Conservation (phyloP, 2,888 invertebrate species). For the Bedellia somnulentella region DNA sequence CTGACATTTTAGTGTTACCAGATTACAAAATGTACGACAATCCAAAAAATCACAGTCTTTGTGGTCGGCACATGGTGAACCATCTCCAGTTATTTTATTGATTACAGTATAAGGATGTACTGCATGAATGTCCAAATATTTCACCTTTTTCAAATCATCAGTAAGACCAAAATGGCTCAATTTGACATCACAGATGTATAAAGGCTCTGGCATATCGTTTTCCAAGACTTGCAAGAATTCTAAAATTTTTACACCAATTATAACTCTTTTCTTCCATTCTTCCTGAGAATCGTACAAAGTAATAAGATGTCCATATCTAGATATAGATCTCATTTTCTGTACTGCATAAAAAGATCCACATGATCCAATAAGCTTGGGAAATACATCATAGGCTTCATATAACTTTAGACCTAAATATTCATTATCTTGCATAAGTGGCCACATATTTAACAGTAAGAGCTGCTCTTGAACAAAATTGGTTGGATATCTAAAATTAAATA, state of each 20-base stretch:
- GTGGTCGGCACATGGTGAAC: constrained; percentile 52
- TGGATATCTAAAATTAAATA: too few relatives aligned
- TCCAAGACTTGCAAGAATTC: constrained; percentile 64
- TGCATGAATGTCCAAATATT: constrained; percentile 66
- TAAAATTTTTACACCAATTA: constrained; percentile 61
- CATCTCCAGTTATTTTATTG: constrained; percentile 42
- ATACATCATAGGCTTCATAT: constrained; percentile 61
- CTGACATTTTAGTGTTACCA: constrained; percentile 49
- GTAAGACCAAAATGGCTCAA: constrained; percentile 67
- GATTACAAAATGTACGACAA: constrained; percentile 65
- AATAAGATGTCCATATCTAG: constrained; percentile 49
- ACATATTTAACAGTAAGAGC: constrained; percentile 63
- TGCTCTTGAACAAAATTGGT: constrained; percentile 27
- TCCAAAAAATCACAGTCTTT: constrained; percentile 70
- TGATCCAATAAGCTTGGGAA: constrained; percentile 67
- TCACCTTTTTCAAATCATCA: constrained; percentile 46
- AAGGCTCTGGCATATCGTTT: constrained; percentile 57
- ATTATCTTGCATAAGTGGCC: constrained; percentile 66
- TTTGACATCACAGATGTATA: constrained; percentile 71
- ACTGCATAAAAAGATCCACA: constrained; percentile 70
- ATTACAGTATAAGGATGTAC: constrained; percentile 60
- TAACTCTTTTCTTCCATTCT: constrained; percentile 60
- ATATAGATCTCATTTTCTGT: constrained; percentile 62
- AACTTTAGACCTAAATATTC: constrained; percentile 66
- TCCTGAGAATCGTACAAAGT: constrained; percentile 50